Base-by-base conservation (phyloP, 2,113 vertebrate species). In the Gallinago paraguaiae region DNA sequence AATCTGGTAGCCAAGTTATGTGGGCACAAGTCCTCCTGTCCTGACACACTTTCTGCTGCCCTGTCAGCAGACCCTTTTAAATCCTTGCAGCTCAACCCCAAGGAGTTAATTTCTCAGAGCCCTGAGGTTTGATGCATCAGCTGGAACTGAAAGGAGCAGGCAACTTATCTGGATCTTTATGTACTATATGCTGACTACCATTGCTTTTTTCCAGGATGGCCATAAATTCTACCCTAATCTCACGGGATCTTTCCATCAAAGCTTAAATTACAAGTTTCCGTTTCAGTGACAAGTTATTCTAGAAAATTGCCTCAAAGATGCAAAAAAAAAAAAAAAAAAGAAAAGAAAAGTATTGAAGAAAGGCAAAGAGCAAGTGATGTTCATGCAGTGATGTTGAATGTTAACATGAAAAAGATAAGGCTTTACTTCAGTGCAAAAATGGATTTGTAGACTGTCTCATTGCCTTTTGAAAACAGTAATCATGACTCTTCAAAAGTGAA, bases 81-180 rank as follows among this genome's bases (percentile, higher is more conserved):
- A 84, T 35, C n/a, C 37, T 27, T 46, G 17, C 37, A 71, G n/a
- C 8, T 75, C 70, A 70, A 63, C 7, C 20, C 43, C 59, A 22
- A 60, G 20, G 74, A 27, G 24, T 28, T 82, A 17, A 67, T 13
- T 53, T 75, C 37, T 48, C 20, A 84, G 18, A 84, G 43, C 10
- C 28, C 31, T 27, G 17, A 51, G 27, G 7, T 37, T 33, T 77
- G 45, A 61, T 0, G 0, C 8, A 39, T 5, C 25, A 12, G 13
- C 51, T 92, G 23, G 39, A 81, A 84, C 45, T 78, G 56, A 71
- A n/a, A 82, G 53, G 15, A 87, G 33, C 0, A 0, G 27, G 7
- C 18, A 94, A 75, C 0, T 74, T 37, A 22, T 0, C 1, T 0
- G 11, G n/a, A 51, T 39, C 75, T 82, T 72, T 56, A 17, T 11